Conservation (phyloP, 37 sponge, comb jelly and placozoan genomes). For the Diacarnus erythraeanus region DNA sequence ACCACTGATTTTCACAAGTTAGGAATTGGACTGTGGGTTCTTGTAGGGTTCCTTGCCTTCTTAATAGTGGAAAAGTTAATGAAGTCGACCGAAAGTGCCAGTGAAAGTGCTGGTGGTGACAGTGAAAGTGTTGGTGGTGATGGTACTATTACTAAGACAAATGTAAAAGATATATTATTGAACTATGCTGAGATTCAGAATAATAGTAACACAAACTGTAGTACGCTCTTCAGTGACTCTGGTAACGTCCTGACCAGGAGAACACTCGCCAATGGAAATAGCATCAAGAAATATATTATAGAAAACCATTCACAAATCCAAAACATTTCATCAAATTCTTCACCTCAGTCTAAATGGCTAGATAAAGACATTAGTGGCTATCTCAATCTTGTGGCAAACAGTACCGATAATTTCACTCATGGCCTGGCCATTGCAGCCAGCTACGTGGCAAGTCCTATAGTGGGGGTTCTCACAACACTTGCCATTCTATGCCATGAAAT, state of each 20-base stretch:
- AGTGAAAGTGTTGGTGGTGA: background rate
- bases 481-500: conserved; percentile 94
- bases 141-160: no score
- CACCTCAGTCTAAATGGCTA: conserved; percentile 7
- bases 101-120: background rate
- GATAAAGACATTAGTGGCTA: conserved; percentile 72
- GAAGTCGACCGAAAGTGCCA: background rate
- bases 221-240: background rate
- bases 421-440: conserved; percentile 89
- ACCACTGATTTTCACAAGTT: background rate
- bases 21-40: conserved; percentile 70
- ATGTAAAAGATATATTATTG: background rate
- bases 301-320: background rate
- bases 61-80: conserved; percentile 84
- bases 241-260: background rate
- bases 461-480: conserved; percentile 81
- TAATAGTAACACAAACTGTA: background rate
- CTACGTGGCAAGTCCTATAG: conserved; percentile 62
- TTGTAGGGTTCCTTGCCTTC: conserved; percentile 75
- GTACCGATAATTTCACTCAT: conserved; percentile 93
- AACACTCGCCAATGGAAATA: background rate
- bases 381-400: conserved; percentile 85
- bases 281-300: background rate
- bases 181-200: no score
- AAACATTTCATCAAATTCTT: background rate